Percentiles rank a stretch among this genome's conserved stretches.
Evolutionary conservation across 2,888 invertebrate genomes (phyloP).

Genomic region (Seira sanloemensis): DNA sequence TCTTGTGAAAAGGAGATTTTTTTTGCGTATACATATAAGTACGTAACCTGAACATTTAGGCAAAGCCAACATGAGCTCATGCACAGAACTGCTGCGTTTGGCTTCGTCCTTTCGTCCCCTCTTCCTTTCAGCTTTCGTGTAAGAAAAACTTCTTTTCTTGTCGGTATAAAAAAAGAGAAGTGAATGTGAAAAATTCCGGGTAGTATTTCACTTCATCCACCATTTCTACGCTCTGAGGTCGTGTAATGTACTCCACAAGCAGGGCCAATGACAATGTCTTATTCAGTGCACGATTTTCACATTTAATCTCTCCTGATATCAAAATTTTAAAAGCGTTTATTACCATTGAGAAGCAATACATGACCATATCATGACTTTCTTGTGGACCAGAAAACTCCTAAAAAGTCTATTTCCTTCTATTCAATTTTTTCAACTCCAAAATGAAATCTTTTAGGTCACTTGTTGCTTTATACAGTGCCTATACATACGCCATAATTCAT

Average conservation of each 20-base stretch:
- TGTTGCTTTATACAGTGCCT: background rate
- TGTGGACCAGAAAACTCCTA: background rate
- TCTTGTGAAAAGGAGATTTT: too few relatives aligned
- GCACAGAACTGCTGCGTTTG: too few relatives aligned
- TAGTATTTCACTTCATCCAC: background rate
- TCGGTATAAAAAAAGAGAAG: background rate
- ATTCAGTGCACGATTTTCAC: constrained; percentile 35
- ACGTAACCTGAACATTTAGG: too few relatives aligned
- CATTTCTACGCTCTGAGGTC: background rate
- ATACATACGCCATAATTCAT: too few relatives aligned
- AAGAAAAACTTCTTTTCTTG: background rate
- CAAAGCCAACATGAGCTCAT: background rate
- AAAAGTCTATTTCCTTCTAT: background rate
- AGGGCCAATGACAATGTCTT: constrained; percentile 27
- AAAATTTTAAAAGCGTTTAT: background rate
- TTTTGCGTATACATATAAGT: too few relatives aligned
- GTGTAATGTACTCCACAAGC: too few relatives aligned
- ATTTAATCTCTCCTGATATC: constrained; percentile 41
- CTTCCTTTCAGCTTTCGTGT: background rate
- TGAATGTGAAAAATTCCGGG: background rate
- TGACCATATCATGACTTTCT: too few relatives aligned
- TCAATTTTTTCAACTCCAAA: background rate
- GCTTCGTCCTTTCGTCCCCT: background rate
- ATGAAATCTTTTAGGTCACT: background rate
- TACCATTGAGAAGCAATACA: background rate